Evolutionary conservation across 2,888 invertebrate species (phyloP), one percentile per base, ranked within the genome.

Genomic region (Agrenia bidenticulata): DNA sequence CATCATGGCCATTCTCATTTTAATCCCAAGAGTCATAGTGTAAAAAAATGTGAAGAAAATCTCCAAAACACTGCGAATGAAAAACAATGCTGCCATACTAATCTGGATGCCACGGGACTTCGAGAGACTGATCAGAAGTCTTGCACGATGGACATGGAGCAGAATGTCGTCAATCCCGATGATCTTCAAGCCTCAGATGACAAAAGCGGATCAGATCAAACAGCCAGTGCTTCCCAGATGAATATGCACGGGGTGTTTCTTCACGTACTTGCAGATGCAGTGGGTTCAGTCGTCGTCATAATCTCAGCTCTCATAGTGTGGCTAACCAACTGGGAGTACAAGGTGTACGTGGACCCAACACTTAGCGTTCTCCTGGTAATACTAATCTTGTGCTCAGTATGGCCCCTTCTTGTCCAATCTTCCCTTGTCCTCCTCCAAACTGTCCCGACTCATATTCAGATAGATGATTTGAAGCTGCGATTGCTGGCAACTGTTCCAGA

Each of bases 181-280:
- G n/a, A n/a, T n/a, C n/a, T n/a, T n/a, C n/a, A n/a, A n/a, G n/a
- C 32, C 11, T 32, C 32, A 4, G 32, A 32, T 32, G 32, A 7
- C 5, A 32, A 32, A 32, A 32, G 11, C 11, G 32, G 32, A 7
- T 32, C 32, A 54, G 5, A 9, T n/a, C 24, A 32, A 42, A 4
- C 15, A 7, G 26, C 39, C n/a, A 19, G 54, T 54, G 41, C 24
- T 17, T 23, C 55, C 15, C 92, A 95, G 79, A 89, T 99, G 89
- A 99, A 99, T 80, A 98, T 99, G 95, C 88, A 92, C 64, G 99
- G 97, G 15, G 98, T 98, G 19, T 70, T 98, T 80, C 84, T 99
- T 61, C 99, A 99, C 80, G 91, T 99, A 2, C 81, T 99, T 27
- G 95, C 96, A 57, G 98, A 99, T 82, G 97, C 98, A 17, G 83